These are phyloP conservation scores for Lophotis ruficrista DNA, from an alignment of 2,113 vertebrate species.

Conservation along the genomic window DNA sequence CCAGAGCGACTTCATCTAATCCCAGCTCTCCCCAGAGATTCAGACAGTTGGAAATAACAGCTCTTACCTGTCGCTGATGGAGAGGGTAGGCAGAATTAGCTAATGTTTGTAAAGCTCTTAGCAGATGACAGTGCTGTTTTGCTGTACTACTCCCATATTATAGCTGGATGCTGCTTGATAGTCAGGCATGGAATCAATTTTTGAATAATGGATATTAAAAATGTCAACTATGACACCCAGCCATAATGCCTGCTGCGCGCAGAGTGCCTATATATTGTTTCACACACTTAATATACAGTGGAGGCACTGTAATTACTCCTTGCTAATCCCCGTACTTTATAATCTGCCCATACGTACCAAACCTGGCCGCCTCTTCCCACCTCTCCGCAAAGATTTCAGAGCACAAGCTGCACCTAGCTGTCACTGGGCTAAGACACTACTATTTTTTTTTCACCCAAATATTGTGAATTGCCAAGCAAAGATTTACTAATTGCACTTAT, in stretches of 20 bases:
- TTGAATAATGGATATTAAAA: slow-evolving; percentile 74
- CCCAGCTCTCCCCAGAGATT: background rate
- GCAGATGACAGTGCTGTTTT: slow-evolving; percentile 57
- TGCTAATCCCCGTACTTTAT: slow-evolving; percentile 65
- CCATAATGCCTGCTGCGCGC: slow-evolving; percentile 20
- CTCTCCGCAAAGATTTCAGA: slow-evolving; percentile 26
- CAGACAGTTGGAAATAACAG: background rate
- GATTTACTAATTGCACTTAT: background rate
- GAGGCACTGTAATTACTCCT: slow-evolving; percentile 70
- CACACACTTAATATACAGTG: slow-evolving; percentile 74
- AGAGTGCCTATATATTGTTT: slow-evolving; percentile 67
- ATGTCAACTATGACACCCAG: slow-evolving; percentile 59
- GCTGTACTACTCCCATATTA: slow-evolving; percentile 27
- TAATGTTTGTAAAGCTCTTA: slow-evolving; percentile 69
- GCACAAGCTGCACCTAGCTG: slow-evolving; percentile 29
- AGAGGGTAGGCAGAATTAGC: slow-evolving; percentile 22
- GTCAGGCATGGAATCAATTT: slow-evolving; percentile 74
- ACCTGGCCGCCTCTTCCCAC: slow-evolving; percentile 52
- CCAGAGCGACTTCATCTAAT: background rate
- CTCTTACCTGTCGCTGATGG: background rate
- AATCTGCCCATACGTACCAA: background rate
- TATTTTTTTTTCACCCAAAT: background rate
- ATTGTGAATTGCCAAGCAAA: background rate
- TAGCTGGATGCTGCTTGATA: slow-evolving; percentile 58
- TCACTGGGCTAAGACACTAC: background rate